Base-by-base conservation (phyloP, 2,113 vertebrate species). In the Oryzias curvinotus region DNA sequence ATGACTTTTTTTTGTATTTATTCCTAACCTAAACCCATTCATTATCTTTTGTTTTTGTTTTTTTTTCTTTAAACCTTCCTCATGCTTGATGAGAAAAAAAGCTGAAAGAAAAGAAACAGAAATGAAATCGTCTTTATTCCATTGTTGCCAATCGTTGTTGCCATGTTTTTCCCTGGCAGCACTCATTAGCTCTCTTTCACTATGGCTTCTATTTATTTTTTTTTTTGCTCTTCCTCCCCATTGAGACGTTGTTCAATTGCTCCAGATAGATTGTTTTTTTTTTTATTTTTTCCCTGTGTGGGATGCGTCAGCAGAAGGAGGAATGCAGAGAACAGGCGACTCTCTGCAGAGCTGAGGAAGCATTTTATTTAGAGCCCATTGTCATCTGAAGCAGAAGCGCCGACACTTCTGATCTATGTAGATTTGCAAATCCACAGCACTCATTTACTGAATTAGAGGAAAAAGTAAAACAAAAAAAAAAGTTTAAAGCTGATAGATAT, bases 271-370 rank as follows among this genome's bases (percentile, higher is more conserved):
- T 71, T 51, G 64, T 64, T 57, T 65, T 81, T 67, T 57, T 77
- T 78, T 73, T 62, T 60, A n/a, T n/a, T 69, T 62, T 64, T 73
- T 78, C 66, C 73, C 53, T 78, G 12, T 52, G 65, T 41, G 48
- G 67, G 64, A 66, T 67, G 68, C 21, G 52, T 81, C 83, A 84
- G 77, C 81, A 71, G 51, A 68, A 77, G 70, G 48, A 48, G 41
- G 73, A 77, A 67, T 64, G 64, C 65, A 68, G 50, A 67, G 70
- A 17, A 63, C 63, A 67, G 56, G 16, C 61, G 57, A 62, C 59
- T 68, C 62, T 71, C 72, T 65, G 61, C 73, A 63, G 51, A 72
- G 80, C 85, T 85, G 84, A 85, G 68, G 57, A 70, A 57, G 80
- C 82, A 53, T 62, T 86, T 85, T 73, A 57, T 54, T 17, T 25